phyloP scores from a whole-genome alignment of 2,797 vertebrate species.

The Xyrichtys novacula region DNA sequence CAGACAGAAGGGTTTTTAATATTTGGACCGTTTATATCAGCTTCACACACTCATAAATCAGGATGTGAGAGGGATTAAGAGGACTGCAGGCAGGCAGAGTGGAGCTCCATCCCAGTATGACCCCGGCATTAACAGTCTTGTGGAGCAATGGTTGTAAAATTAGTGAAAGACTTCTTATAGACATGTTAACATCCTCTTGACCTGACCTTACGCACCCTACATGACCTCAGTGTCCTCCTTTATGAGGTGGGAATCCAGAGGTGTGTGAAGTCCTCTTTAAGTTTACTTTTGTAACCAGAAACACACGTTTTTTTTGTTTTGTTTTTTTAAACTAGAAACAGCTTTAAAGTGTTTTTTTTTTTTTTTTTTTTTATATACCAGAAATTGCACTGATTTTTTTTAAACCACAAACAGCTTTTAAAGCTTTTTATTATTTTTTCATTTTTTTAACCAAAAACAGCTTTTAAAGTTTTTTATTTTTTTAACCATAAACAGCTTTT shows the following conservation, averaged over 20 bases:
- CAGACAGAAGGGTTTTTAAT: slow-evolving; percentile 37
- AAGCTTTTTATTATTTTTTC: too few relatives aligned
- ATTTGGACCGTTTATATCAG: slow-evolving; percentile 39
- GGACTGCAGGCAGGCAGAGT: not conserved
- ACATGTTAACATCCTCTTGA: slow-evolving; percentile 15
- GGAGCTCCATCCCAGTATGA: slow-evolving; percentile 13
- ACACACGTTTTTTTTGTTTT: too few relatives aligned
- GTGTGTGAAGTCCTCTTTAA: not conserved
- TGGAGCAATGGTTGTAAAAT: slow-evolving; percentile 23
- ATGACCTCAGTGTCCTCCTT: not conserved
- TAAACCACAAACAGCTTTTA: too few relatives aligned
- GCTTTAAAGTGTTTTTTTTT: too few relatives aligned
- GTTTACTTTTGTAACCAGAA: too few relatives aligned
- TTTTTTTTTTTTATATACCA: too few relatives aligned
- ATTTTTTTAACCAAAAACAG: too few relatives aligned
- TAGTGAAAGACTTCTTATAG: slow-evolving; percentile 5
- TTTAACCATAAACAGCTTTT: too few relatives aligned
- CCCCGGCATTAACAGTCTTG: not conserved
- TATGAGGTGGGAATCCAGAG: not conserved
- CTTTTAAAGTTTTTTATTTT: too few relatives aligned
- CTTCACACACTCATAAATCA: slow-evolving; percentile 44
- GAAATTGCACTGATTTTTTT: too few relatives aligned
- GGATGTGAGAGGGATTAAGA: not conserved
- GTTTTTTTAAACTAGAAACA: too few relatives aligned
- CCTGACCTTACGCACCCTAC: not conserved